These are phyloP conservation scores for Caenorhabditis elegans DNA, from an alignment of 1,140 invertebrate species.

Conservation along the genomic window WBcel235 BX284603.4:1050001-1050500, in stretches of 20 bases:
- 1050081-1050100: background rate
- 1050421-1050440: too few species aligned
- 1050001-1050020: background rate
- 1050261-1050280: background rate
- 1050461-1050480: too few species aligned
- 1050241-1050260: background rate
- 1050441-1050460: too few species aligned
- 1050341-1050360: background rate
- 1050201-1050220: constrained; percentile 6
- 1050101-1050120: background rate
- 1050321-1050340: background rate
- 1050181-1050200: background rate
- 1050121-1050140: background rate
- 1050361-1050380: background rate
- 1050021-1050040: background rate
- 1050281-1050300: background rate
- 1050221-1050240: background rate
- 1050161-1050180: background rate
- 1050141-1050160: background rate
- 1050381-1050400: too few species aligned
- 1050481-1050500: too few species aligned
- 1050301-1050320: background rate
- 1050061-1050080: background rate
- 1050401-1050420: too few species aligned
- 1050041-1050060: background rate